Evolutionary conservation across 2,797 vertebrate genomes (phyloP).

Genomic region (Rhincodon typus): DNA sequence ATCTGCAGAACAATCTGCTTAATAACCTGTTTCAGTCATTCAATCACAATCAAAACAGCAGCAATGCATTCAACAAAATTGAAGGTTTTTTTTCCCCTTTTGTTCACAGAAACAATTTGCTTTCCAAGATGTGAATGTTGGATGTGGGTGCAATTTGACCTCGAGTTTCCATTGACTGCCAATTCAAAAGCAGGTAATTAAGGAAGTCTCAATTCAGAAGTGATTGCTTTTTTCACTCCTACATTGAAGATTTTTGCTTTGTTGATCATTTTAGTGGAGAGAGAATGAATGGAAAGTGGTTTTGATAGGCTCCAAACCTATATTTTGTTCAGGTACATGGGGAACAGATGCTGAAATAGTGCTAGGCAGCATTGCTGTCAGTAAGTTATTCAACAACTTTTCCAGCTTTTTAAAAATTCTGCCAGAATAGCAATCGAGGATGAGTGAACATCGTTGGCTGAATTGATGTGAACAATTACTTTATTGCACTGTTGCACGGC

Average conservation of each 20-base stretch:
- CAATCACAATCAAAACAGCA: not conserved
- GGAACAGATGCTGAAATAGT: not conserved
- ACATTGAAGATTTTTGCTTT: not conserved
- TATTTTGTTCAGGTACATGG: not conserved
- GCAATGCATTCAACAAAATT: not conserved
- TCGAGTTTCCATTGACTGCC: not conserved
- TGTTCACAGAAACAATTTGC: constrained; percentile 6
- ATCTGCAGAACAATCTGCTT: not conserved
- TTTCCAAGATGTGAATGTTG: not conserved
- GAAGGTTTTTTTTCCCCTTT: not conserved
- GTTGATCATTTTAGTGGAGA: not conserved
- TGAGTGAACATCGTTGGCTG: not conserved
- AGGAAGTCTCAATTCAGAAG: not conserved
- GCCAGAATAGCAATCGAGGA: not conserved
- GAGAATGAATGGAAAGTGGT: not conserved
- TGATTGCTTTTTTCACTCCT: not conserved
- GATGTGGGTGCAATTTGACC: not conserved
- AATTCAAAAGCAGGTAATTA: not conserved
- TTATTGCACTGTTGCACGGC: not conserved
- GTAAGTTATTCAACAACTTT: constrained; percentile 12
- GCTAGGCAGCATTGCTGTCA: not conserved
- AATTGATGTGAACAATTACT: constrained; percentile 11
- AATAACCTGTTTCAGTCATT: not conserved
- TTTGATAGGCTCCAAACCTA: not conserved
- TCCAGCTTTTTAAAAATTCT: not conserved